Conservation (phyloP, 2,113 vertebrate species). For the Callipepla squamata region DNA sequence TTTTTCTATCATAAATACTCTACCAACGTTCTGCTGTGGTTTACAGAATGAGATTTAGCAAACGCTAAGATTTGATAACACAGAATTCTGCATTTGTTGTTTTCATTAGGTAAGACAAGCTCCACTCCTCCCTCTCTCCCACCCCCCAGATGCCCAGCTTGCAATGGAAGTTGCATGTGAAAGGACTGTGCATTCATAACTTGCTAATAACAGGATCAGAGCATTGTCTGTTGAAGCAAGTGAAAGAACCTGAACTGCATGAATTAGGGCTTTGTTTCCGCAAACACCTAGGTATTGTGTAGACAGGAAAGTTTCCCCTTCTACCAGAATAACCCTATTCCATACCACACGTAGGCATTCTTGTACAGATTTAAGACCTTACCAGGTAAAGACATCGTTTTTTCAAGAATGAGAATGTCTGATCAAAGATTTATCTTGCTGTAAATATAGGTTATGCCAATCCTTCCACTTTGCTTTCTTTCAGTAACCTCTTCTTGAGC, state of each 20-base stretch:
- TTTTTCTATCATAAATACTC: neutral
- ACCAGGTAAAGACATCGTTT: neutral
- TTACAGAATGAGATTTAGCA: neutral
- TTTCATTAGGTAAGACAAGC: neutral
- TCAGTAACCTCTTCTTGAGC: neutral
- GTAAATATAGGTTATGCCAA: neutral
- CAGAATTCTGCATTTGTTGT: neutral
- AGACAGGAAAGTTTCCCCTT: neutral
- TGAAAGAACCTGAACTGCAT: neutral
- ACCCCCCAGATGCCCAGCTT: neutral
- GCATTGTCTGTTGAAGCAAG: constrained; percentile 25
- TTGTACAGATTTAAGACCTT: neutral
- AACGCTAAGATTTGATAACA: neutral
- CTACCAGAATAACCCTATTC: neutral
- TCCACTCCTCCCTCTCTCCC: neutral
- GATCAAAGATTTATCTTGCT: neutral
- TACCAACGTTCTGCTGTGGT: neutral
- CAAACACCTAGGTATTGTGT: constrained; percentile 30
- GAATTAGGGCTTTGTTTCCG: constrained; percentile 54
- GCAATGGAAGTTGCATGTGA: neutral
- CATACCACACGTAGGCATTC: neutral
- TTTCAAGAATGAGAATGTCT: neutral
- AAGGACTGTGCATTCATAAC: constrained; percentile 4
- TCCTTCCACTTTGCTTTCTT: neutral
- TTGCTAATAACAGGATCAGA: neutral